phyloP scores from a whole-genome alignment of 2,888 invertebrate genomes.

The Liposcelis brunnea region DNA sequence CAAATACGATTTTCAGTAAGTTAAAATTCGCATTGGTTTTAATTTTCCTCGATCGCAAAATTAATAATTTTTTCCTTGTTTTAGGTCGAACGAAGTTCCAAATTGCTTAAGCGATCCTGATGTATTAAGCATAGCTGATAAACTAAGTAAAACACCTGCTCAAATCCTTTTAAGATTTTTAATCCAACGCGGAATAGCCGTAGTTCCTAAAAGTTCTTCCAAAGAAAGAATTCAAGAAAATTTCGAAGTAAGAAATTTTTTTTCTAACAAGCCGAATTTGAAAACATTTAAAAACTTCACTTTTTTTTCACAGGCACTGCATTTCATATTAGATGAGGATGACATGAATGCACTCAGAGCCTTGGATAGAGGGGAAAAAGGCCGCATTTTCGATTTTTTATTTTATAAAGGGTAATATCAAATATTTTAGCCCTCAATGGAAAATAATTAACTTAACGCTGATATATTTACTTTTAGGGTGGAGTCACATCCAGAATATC shows the following conservation, averaged over 20 bases:
- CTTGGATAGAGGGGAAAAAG: conserved; percentile 42
- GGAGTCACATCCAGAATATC: conserved; percentile 51
- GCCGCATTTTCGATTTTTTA: conserved; percentile 49
- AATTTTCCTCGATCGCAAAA: background rate
- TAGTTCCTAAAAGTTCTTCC: conserved; percentile 65
- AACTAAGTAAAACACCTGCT: conserved; percentile 43
- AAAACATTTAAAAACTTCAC: background rate
- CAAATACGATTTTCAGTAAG: conserved; percentile 43
- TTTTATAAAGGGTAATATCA: conserved; percentile 26
- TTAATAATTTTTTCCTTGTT: no score
- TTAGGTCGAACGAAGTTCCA: conserved; percentile 36
- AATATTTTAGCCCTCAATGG: background rate
- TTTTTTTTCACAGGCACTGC: conserved; percentile 26
- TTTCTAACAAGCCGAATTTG: background rate
- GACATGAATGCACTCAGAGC: conserved; percentile 35
- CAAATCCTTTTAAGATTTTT: conserved; percentile 55
- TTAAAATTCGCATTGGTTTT: conserved; percentile 11
- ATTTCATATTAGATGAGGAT: conserved; percentile 37
- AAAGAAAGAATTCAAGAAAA: conserved; percentile 50
- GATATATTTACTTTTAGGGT: conserved; percentile 25
- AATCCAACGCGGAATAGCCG: conserved; percentile 45
- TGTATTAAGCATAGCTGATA: conserved; percentile 37
- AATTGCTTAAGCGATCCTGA: conserved; percentile 41
- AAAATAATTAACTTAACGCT: background rate
- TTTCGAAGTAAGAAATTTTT: conserved; percentile 30